A percentile compares a stretch with the other conserved stretches of the same genome.
phyloP scores from a whole-genome alignment of 2,113 vertebrate species.

The Ardeotis arabs region DNA sequence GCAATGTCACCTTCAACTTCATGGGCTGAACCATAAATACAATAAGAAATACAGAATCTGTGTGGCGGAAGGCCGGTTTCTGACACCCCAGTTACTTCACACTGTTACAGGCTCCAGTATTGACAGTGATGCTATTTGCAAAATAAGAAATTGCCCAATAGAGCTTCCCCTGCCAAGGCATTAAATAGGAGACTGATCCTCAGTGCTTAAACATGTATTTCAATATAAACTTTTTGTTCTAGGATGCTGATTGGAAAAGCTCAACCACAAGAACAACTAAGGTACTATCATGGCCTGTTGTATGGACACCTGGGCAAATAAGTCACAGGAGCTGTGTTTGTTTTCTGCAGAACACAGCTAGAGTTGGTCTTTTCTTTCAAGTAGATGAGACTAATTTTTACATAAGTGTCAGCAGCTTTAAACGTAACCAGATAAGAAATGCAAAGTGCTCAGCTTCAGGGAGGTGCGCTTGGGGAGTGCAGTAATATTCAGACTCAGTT shows the following conservation, averaged over 20 bases:
- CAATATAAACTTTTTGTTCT: background rate
- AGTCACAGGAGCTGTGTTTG: background rate
- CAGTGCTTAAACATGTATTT: background rate
- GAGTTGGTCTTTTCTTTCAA: background rate
- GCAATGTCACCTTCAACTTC: background rate
- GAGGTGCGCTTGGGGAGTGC: background rate
- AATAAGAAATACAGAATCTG: background rate
- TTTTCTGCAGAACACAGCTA: background rate
- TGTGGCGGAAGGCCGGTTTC: background rate
- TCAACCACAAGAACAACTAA: background rate
- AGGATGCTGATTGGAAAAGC: background rate
- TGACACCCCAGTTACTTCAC: background rate
- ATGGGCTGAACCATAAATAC: background rate
- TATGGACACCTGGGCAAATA: background rate
- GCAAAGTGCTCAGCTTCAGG: background rate
- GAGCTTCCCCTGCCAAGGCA: background rate
- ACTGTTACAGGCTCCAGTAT: background rate
- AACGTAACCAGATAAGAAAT: background rate
- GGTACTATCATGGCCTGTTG: background rate
- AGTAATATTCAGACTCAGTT: background rate
- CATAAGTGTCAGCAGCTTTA: slow-evolving; percentile 2
- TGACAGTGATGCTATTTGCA: background rate
- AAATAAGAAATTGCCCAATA: background rate
- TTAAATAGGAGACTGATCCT: background rate
- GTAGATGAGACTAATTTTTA: background rate